phyloP scores from a whole-genome alignment of 2,113 vertebrate genomes.

The Scartelaos histophorus region DNA sequence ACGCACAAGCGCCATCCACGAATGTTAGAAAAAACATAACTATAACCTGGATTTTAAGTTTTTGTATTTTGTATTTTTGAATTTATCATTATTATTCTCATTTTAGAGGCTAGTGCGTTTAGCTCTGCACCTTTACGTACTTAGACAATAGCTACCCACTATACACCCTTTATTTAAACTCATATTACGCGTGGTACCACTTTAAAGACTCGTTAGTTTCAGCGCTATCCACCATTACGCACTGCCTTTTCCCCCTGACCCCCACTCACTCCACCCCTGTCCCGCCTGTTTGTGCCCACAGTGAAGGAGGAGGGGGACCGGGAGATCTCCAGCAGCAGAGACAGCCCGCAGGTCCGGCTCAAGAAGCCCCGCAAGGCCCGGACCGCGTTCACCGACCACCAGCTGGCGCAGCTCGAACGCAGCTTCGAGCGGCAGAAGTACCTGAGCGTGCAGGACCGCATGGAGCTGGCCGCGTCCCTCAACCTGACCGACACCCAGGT shows the following conservation, averaged over 20 bases:
- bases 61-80: not conserved
- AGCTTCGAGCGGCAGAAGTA: slow-evolving; percentile 98
- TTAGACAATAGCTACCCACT: too few relatives aligned
- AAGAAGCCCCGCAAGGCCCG: slow-evolving; percentile 98
- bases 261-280: not conserved
- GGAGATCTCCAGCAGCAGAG: slow-evolving; percentile 96
- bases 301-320: slow-evolving; percentile 97
- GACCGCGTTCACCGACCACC: slow-evolving; percentile 98
- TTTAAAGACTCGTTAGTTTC: too few relatives aligned
- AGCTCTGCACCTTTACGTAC: not conserved
- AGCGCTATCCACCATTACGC: not conserved
- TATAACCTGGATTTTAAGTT: not conserved
- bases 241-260: not conserved
- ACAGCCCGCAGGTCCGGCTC: slow-evolving; percentile 92
- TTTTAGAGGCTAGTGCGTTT: not conserved
- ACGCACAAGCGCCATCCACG: too few relatives aligned
- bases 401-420: slow-evolving; percentile 96
- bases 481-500: slow-evolving; percentile 99
- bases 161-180: too few relatives aligned
- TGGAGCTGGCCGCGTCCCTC: slow-evolving; percentile 97
- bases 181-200: too few relatives aligned
- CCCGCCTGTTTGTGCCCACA: slow-evolving; percentile 51
- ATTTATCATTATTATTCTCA: not conserved
- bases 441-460: slow-evolving; percentile 96
- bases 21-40: not conserved